phyloP scores from a whole-genome alignment of 2,888 invertebrate species.

The Ochlodes sylvanus region DNA sequence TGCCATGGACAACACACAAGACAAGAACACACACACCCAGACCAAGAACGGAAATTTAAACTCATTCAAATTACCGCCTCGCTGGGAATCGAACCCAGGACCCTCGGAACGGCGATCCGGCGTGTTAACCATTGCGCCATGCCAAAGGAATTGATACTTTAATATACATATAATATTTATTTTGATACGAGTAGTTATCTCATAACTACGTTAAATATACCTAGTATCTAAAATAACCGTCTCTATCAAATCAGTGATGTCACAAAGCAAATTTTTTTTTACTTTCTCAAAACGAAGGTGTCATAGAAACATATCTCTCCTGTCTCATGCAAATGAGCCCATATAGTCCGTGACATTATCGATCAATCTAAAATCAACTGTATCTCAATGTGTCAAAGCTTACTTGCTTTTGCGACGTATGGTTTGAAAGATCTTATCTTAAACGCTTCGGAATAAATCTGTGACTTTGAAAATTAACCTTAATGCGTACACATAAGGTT shows the following conservation, averaged over 20 bases:
- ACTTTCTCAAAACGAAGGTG: constrained; percentile 30
- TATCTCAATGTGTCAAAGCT: constrained; percentile 1
- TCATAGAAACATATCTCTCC: constrained; percentile 29
- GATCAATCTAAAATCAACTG: constrained; percentile 7
- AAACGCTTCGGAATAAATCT: constrained; percentile 4
- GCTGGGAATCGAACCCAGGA: too few relatives aligned
- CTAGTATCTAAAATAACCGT: constrained; percentile 16
- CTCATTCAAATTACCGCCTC: too few relatives aligned
- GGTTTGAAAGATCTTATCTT: constrained; percentile 12
- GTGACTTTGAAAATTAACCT: constrained; percentile 8
- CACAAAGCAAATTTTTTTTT: constrained; percentile 11
- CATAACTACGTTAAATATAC: too few relatives aligned
- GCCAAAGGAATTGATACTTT: too few relatives aligned
- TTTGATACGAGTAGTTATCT: too few relatives aligned
- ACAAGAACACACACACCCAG: too few relatives aligned
- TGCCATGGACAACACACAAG: too few relatives aligned
- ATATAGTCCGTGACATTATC: constrained; percentile 14
- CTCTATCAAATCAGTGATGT: constrained; percentile 16
- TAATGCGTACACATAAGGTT: constrained; percentile 18
- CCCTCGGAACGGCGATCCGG: too few relatives aligned
- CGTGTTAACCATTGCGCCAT: too few relatives aligned
- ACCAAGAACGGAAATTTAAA: too few relatives aligned
- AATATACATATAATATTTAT: too few relatives aligned
- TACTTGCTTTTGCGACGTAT: background rate
- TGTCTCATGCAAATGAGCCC: constrained; percentile 38